A percentile compares a stretch with the other conserved stretches of the same genome.
phyloP scores from a whole-genome alignment of 2,888 invertebrate genomes.

The Andrena camellia region DNA sequence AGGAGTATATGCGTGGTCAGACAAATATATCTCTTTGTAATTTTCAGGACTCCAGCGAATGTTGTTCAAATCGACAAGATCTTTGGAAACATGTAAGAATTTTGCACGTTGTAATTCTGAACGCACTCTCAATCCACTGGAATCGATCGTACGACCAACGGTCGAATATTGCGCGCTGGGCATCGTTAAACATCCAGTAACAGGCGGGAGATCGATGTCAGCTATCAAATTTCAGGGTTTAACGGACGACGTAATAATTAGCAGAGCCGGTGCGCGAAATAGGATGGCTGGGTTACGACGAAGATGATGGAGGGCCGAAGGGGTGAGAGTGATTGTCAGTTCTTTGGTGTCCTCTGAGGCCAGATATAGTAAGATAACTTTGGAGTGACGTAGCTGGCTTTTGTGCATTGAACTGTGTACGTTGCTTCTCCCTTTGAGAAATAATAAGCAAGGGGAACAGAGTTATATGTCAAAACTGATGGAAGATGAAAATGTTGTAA shows the following conservation, averaged over 20 bases:
- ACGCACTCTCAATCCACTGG: neutral
- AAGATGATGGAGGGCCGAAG: neutral
- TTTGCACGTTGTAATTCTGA: too few relatives aligned
- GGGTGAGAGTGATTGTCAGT: neutral
- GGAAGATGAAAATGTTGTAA: too few relatives aligned
- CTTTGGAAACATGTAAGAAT: too few relatives aligned
- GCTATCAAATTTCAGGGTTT: constrained; percentile 32
- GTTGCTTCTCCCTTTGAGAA: neutral
- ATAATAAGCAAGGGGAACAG: too few relatives aligned
- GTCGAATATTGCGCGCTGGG: neutral
- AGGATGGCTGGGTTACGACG: neutral
- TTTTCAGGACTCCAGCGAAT: too few relatives aligned
- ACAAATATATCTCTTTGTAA: too few relatives aligned
- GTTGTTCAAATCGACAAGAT: too few relatives aligned
- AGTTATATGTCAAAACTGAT: too few relatives aligned
- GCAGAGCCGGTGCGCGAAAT: neutral
- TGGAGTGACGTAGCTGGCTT: neutral
- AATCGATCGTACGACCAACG: neutral
- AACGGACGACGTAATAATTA: constrained; percentile 37
- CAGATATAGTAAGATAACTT: neutral
- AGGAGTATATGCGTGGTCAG: too few relatives aligned
- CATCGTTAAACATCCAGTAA: constrained; percentile 7
- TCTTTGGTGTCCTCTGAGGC: neutral
- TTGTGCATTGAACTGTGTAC: neutral
- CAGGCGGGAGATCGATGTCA: constrained; percentile 28